Percentiles rank a stretch among this genome's conserved stretches.
Evolutionary conservation across 2,888 invertebrate genomes (phyloP).

Genomic region (Trissonchulus latispiculum): DNA sequence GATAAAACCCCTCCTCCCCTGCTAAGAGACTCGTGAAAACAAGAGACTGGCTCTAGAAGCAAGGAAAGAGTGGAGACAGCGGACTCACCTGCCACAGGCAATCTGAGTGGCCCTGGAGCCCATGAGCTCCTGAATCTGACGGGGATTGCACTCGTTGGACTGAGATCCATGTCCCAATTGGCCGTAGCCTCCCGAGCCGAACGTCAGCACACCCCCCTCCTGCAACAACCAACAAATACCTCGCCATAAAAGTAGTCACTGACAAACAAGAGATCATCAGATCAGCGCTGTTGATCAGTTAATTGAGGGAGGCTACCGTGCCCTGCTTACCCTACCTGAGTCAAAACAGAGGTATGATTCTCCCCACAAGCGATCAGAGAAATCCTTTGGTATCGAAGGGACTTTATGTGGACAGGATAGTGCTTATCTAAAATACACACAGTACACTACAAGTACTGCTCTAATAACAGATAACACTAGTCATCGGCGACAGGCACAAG

Average conservation of each 20-base stretch:
- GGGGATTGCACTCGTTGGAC: slow-evolving; percentile 71
- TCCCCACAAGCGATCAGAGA: slow-evolving; percentile 78
- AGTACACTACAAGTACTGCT: too few species aligned
- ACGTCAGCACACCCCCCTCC: slow-evolving; percentile 69
- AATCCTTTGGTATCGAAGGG: slow-evolving; percentile 55
- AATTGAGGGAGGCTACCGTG: too few species aligned
- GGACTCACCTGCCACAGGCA: slow-evolving; percentile 54
- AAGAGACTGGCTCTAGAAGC: too few species aligned
- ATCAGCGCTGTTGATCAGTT: too few species aligned
- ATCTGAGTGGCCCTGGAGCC: slow-evolving; percentile 77
- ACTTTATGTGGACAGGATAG: slow-evolving; percentile 41
- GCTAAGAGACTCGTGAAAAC: too few species aligned
- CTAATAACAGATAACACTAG: too few species aligned
- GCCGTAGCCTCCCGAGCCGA: slow-evolving; percentile 68
- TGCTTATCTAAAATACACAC: slow-evolving; percentile 35
- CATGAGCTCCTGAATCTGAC: slow-evolving; percentile 83
- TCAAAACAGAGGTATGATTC: slow-evolving; percentile 85
- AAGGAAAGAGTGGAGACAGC: too few species aligned
- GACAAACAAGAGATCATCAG: too few species aligned
- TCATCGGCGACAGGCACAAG: too few species aligned
- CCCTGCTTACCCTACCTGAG: too few species aligned
- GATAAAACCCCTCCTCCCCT: too few species aligned
- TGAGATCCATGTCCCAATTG: slow-evolving; percentile 77
- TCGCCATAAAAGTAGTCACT: too few species aligned
- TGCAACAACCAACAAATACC: slow-evolving; percentile 32